Conservation (phyloP, 2,113 vertebrate species). For the Pseudopodoces humilis region DNA sequence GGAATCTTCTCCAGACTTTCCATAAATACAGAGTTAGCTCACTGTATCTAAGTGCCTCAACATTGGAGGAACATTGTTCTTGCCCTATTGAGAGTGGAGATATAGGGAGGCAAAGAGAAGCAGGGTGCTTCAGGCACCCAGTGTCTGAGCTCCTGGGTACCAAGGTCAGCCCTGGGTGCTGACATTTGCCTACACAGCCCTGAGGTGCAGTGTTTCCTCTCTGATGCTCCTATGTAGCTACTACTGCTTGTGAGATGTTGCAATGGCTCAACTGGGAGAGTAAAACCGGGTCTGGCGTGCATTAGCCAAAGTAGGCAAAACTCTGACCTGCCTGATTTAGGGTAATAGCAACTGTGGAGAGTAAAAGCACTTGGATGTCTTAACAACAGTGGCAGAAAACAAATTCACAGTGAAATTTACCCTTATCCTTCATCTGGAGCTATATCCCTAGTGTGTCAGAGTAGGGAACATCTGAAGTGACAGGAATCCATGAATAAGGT, state of each 20-base stretch:
- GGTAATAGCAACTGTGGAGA: background rate
- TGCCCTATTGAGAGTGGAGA: background rate
- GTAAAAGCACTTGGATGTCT: background rate
- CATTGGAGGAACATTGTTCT: background rate
- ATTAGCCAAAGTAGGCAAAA: background rate
- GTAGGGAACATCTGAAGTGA: conserved; percentile 1
- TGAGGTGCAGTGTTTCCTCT: accelerated
- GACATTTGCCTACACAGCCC: background rate
- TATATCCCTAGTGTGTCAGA: background rate
- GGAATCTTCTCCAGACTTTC: background rate
- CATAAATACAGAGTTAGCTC: background rate
- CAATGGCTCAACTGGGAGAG: background rate
- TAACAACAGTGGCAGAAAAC: background rate
- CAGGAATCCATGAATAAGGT: conserved; percentile 20
- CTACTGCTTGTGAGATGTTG: background rate
- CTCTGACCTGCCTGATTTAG: background rate
- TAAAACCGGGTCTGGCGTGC: background rate
- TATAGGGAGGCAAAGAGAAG: background rate
- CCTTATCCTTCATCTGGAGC: background rate
- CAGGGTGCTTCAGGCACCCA: accelerated
- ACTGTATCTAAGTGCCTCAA: background rate
- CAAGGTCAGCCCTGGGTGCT: background rate
- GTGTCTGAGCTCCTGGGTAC: background rate
- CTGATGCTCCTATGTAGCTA: background rate
- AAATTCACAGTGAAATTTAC: background rate